Evolutionary conservation across 2,888 invertebrate species (phyloP), one percentile per base, ranked within the genome.

Genomic region (Drosophila tripunctata): DNA sequence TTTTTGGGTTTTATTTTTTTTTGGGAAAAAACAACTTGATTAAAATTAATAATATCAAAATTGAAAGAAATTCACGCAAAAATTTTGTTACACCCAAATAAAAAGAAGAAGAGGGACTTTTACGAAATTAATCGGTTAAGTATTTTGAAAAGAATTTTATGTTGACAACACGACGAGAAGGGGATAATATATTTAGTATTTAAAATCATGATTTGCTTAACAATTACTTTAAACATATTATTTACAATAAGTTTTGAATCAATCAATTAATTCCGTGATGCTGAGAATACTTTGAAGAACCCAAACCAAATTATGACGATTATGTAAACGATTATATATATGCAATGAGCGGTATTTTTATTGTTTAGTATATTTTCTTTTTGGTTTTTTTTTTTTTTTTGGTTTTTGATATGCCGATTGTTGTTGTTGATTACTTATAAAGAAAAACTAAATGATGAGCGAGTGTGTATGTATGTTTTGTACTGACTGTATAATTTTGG

Each of bases 1-100:
- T 7, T 30, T 54, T 52, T 47, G 24, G 14, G 12, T 27, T 8
- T 27, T 10, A 27, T 27, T 27, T n/a, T n/a, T n/a, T n/a, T n/a
- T n/a, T n/a, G n/a, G n/a, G n/a, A n/a, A n/a, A n/a, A n/a, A n/a
- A n/a, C n/a, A 52, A 24, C 33, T 65, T 55, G 30, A 40, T 44
- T 44, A n/a, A 35, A 50, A 35, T 52, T 58, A 47, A 51, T 27
- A 27, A 10, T 27, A 27, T 54, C 31, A 44, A 27, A 50, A 27
- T 27, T n/a, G n/a, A n/a, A n/a, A n/a, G n/a, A 76, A 55, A 66
- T 57, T 64, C 62, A 81, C 84, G 80, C 82, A 71, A 82, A 79
- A 86, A 86, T 78, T 87, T 89, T 77, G 86, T 88, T 88, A 88
- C 88, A 89, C 88, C 88, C 89, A 88, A 88, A 89, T 89, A 80